A percentile compares a stretch with the other conserved stretches of the same genome.
phyloP scores from a whole-genome alignment of 2,888 invertebrate genomes.

The Portevinia maculata region DNA sequence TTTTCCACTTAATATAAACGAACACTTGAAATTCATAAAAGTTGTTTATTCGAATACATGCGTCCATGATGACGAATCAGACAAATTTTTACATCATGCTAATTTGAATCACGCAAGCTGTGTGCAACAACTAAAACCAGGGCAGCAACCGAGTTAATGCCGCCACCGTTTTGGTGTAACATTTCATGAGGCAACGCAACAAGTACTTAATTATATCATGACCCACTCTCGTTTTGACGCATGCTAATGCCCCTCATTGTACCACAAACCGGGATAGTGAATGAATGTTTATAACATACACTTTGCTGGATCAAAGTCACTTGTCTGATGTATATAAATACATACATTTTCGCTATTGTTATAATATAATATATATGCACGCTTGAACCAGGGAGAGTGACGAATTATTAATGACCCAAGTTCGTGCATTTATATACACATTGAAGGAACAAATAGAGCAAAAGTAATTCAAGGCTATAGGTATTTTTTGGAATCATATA shows the following conservation, averaged over 20 bases:
- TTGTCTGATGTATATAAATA: too few relatives aligned
- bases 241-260: constrained; percentile 23
- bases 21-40: constrained; percentile 46
- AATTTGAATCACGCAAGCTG: constrained; percentile 36
- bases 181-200: constrained; percentile 46
- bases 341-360: constrained; percentile 10
- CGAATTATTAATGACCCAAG: neutral
- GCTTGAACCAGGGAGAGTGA: neutral
- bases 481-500: too few relatives aligned
- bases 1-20: constrained; percentile 43
- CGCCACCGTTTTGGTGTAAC: constrained; percentile 16
- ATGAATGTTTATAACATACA: constrained; percentile 24
- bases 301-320: constrained; percentile 25
- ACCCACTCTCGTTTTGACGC: constrained; percentile 59
- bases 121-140: constrained; percentile 13
- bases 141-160: constrained; percentile 25
- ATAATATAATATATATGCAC: constrained; percentile 10
- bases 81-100: constrained; percentile 41
- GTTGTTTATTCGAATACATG: constrained; percentile 37
- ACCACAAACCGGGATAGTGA: constrained; percentile 38
- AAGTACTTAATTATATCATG: constrained; percentile 66
- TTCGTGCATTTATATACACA: neutral
- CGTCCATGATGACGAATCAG: neutral
- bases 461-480: too few relatives aligned
- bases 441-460: neutral